Evolutionary conservation across 2,888 invertebrate genomes (phyloP), one percentile per base, ranked within the genome.

Genomic region (Caenorhabditis zanzibari): DNA sequence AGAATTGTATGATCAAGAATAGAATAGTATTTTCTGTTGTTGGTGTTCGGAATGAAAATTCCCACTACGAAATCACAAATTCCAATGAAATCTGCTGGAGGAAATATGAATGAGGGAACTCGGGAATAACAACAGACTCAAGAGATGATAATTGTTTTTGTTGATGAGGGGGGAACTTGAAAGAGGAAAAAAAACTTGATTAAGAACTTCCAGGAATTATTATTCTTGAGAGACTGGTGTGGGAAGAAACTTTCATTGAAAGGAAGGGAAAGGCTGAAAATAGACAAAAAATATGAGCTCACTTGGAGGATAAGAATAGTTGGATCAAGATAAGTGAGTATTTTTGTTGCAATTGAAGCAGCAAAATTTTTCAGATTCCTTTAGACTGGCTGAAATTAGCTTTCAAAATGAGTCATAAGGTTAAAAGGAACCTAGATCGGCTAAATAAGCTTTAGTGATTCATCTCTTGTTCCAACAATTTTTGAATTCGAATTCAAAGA

Each of bases 101-200:
- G 38, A 66, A 47, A 38, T n/a, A 35, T 41, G 54, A 14, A 22
- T 44, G 58, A 49, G 52, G 47, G 58, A 68, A 24, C 16, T 28
- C 3, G 41, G 26, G 52, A 69, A 69, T 69, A 69, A 54, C 69
- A 56, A 69, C 38, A 69, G 41, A 24, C 12, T n/a, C n/a, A 22
- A 22, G 22, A 32, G 35, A 68, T 68, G 68, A 56, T 69, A 69
- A 69, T 69, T 69, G 56, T 69, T 69, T 69, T 69, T 38, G 44
- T 47, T 64, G 54, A 14, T 44, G 28, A 28, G 32, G 28, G n/a
- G 12, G 26, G 19, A 64, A 28, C 16, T 22, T 10, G 19, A 6
- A 14, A n/a, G 16, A 22, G 32, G 35, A 2, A 28, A 19, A 22
- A 22, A 32, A n/a, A 63, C 59, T 61, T 38, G 59, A 38, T 38